These are phyloP conservation scores for Pangasius mekongensis DNA, from an alignment of 2,797 vertebrate genomes.

Conservation along the genomic window DNA sequence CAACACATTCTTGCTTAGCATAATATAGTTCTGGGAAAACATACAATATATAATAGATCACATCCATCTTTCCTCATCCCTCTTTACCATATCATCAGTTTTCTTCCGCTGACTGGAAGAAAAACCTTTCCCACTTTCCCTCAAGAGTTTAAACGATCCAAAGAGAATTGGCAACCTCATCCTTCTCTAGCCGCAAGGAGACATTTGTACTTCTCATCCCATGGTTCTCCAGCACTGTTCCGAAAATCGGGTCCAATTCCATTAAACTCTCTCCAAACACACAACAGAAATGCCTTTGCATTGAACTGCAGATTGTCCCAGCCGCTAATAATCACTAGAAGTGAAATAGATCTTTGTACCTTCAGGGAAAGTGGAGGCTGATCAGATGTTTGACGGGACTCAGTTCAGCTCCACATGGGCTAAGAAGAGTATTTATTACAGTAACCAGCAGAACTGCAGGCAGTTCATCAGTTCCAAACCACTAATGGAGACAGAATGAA, in stretches of 20 bases:
- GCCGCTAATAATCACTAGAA: constrained; percentile 35
- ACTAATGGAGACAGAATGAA: constrained; percentile 48
- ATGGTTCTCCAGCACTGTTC: constrained; percentile 38
- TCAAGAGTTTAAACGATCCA: constrained; percentile 70
- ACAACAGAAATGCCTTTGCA: constrained; percentile 60
- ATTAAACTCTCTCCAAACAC: constrained; percentile 54
- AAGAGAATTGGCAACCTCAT: constrained; percentile 65
- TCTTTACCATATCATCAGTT: constrained; percentile 76
- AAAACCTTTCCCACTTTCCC: constrained; percentile 73
- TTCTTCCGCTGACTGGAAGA: constrained; percentile 70
- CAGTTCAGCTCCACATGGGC: constrained; percentile 27
- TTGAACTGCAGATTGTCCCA: constrained; percentile 47
- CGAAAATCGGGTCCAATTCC: constrained; percentile 31
- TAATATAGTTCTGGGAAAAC: constrained; percentile 68
- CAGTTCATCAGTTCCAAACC: constrained; percentile 50
- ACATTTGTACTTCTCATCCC: constrained; percentile 50
- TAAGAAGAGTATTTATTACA: constrained; percentile 44
- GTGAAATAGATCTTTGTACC: constrained; percentile 40
- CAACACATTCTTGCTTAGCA: constrained; percentile 28
- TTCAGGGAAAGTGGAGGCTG: constrained; percentile 38
- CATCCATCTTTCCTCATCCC: constrained; percentile 70
- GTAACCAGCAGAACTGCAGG: constrained; percentile 37
- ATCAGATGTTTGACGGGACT: constrained; percentile 42
- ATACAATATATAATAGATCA: constrained; percentile 73
- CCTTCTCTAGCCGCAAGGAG: constrained; percentile 52